Conservation (phyloP, 2,797 vertebrate genomes). For the Microctenopoma stevenorrisi region DNA sequence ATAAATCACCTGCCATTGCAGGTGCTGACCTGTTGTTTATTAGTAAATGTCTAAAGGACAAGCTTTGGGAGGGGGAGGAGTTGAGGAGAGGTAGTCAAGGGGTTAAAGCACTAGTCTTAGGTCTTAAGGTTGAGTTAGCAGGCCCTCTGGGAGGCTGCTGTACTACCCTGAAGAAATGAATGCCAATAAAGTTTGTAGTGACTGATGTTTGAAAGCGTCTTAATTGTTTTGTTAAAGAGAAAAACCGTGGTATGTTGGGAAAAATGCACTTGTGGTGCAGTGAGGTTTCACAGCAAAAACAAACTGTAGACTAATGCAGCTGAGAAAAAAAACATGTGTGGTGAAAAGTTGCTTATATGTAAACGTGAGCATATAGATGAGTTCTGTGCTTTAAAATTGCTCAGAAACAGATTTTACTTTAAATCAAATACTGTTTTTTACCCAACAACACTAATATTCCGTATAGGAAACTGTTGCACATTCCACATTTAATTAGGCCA, state of each 20-base stretch:
- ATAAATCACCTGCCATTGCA: slow-evolving; percentile 84
- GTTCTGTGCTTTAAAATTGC: not conserved
- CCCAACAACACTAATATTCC: slow-evolving; percentile 17
- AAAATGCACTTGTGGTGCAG: slow-evolving; percentile 27
- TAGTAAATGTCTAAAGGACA: slow-evolving; percentile 80
- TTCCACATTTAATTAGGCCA: slow-evolving; percentile 35
- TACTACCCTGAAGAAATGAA: slow-evolving; percentile 74
- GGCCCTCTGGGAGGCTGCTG: slow-evolving; percentile 74
- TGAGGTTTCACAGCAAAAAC: slow-evolving; percentile 26
- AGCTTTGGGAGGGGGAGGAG: slow-evolving; percentile 69
- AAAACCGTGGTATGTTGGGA: slow-evolving; percentile 37
- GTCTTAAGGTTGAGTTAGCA: slow-evolving; percentile 79
- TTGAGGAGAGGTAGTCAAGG: slow-evolving; percentile 66
- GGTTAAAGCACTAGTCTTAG: slow-evolving; percentile 74
- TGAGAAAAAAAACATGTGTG: slow-evolving; percentile 15
- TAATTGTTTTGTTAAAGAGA: slow-evolving; percentile 74
- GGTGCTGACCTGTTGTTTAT: slow-evolving; percentile 86
- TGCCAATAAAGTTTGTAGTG: slow-evolving; percentile 71
- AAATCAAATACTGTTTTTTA: slow-evolving; percentile 20
- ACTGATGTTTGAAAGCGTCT: slow-evolving; percentile 69
- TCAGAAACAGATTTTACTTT: slow-evolving; percentile 10
- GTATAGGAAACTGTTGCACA: slow-evolving; percentile 31
- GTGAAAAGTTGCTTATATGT: slow-evolving; percentile 6
- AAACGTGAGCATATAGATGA: not conserved
- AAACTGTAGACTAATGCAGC: slow-evolving; percentile 12